Evolutionary conservation across 1,140 invertebrate genomes (phyloP).

Genomic region (Triops cancriformis): DNA sequence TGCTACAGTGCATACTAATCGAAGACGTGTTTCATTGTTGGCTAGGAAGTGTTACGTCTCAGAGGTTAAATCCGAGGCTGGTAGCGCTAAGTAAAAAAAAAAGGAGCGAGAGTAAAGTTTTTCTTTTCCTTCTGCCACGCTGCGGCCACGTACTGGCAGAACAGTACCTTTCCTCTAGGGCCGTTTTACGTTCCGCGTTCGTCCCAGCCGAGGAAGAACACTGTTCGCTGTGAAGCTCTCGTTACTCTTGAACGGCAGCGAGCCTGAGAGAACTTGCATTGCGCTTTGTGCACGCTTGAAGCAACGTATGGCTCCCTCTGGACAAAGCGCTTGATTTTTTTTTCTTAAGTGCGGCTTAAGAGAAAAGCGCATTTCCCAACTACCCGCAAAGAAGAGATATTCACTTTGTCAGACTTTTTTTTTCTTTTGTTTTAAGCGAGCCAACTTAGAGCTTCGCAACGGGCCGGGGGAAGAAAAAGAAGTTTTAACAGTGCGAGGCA

Average conservation of each 20-base stretch:
- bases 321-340: constrained; percentile 1
- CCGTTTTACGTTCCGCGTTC: not conserved
- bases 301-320: constrained; percentile 2
- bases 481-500: not conserved
- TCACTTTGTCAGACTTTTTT: constrained; percentile 11
- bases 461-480: not conserved
- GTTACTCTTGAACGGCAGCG: not conserved
- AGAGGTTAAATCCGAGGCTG: not conserved
- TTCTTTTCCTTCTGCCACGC: not conserved
- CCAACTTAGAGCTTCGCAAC: not conserved
- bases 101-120: not conserved
- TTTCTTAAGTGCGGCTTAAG: not conserved
- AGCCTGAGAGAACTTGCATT: not conserved
- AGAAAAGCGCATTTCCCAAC: not conserved
- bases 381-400: constrained; percentile 9
- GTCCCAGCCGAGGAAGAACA: not conserved
- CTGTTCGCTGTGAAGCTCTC: not conserved
- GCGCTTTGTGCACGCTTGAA: constrained; percentile 12
- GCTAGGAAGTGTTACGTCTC: not conserved
- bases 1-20: not conserved
- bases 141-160: not conserved
- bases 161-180: constrained; percentile 6
- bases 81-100: not conserved
- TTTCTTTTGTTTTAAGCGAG: not conserved
- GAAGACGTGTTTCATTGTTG: not conserved